Base-by-base conservation (phyloP, 2,113 vertebrate genomes). In the Jacana jacana region DNA sequence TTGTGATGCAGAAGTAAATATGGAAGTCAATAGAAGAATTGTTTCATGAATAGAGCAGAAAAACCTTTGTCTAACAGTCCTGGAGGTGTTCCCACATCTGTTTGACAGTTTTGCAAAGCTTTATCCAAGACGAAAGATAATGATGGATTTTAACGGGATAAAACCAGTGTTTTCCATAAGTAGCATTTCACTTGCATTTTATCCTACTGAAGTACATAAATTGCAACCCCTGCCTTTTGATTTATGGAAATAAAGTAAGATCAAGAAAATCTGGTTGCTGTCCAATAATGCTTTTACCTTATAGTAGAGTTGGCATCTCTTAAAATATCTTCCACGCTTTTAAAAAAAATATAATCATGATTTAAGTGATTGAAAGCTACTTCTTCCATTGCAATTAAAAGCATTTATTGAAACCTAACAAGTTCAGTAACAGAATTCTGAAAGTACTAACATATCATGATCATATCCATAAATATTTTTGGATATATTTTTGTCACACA, bases 211-310 rank as follows among this genome's bases (percentile, higher is more conserved):
- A 71, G 20, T 71, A 22, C 15, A 35, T 63, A 57, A 89, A 68
- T 48, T 70, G 30, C 39, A 81, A 13, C 35, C 80, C 28, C 22
- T 72, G 46, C 48, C 77, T 85, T 93, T 75, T 90, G 37, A 78
- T 91, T 83, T 78, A 46, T 39, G 11, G 20, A 80, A 31, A 83
- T 85, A 28, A 83, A 91, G 20, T 60, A 83, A 83, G 44, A 73
- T 73, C 31, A 88, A 80, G 35, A 88, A 93, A 75, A 81, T 52
- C 31, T 93, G 93, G 44, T 1, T 64, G 17, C 69, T 86, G 33
- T 86, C 84, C 85, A 93, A 35, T 73, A 88, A 68, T 81, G 86
- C 93, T 95, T 93, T 95, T 95, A 93, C 68, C 88, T 90, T 85
- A 37, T 46, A 86, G 85, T 66, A 49, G 13, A 87, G 54, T 31